These are phyloP conservation scores for Sclerurus mexicanus DNA, from an alignment of 2,113 vertebrate genomes.

Conservation along the genomic window DNA sequence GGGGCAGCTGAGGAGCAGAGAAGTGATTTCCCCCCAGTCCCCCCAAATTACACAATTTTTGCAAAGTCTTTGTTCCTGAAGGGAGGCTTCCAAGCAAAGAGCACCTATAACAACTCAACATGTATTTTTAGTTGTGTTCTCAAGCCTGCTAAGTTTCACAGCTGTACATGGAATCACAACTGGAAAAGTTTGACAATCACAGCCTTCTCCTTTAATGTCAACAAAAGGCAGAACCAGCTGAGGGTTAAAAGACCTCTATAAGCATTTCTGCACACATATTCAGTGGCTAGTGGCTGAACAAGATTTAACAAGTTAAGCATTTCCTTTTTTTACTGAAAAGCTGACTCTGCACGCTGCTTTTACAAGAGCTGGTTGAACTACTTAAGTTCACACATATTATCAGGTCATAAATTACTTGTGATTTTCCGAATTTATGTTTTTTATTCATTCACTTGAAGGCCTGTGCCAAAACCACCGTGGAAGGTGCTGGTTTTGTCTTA, in stretches of 20 bases:
- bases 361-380: neutral
- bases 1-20: neutral
- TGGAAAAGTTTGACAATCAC: neutral
- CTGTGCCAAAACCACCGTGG: neutral
- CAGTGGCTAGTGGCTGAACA: neutral
- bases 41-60: neutral
- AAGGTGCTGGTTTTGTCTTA: neutral
- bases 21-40: neutral
- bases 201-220: neutral
- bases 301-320: conserved; percentile 56
- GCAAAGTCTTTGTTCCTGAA: neutral
- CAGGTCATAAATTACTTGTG: neutral
- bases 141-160: neutral
- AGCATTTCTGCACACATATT: neutral
- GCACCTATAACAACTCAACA: neutral
- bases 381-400: neutral
- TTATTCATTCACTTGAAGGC: neutral
- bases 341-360: neutral
- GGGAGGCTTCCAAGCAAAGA: neutral
- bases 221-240: neutral
- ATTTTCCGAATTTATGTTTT: neutral
- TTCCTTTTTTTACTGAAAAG: conserved; percentile 38
- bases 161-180: neutral
- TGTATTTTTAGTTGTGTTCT: neutral
- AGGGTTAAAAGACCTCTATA: conserved; percentile 1